Base-by-base conservation (phyloP, 2,888 invertebrate genomes). In the Athalia rosae region DNA sequence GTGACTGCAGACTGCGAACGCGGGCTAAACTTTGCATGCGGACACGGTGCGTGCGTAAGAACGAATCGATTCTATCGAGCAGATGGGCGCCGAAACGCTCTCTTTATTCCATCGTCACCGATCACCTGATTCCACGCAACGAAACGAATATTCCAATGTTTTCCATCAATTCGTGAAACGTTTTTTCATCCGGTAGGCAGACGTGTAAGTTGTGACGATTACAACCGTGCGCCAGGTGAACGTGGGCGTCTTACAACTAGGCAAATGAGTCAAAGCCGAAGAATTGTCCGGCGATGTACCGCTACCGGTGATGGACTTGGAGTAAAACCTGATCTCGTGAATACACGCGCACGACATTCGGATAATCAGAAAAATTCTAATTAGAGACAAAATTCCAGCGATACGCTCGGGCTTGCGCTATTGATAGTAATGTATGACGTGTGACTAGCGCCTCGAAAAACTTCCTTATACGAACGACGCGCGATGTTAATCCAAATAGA, bases 201-300 rank as follows among this genome's bases (percentile, higher is more conserved):
- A 28, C 28, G 28, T 28, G 2, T 28, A 28, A 28, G 28, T 28
- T 48, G 50, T 50, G 43, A 53, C 50, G 67, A 62, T 28, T 28
- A 8, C 41, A 15, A 3, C 43, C 6, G 64, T 64, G 64, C 64
- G 64, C 47, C 64, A 5, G 64, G 8, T 11, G 3, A 9, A 41
- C 67, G 67, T 67, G 67, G 67, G 67, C 67, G 67, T 53, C 45
- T 11, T 41, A 53, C 67, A 67, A 66, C 50, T 50, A 67, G 50
- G 53, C 67, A 41, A 67, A 67, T 67, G 8, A 9, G 28, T n/a
- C 11, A 13, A 4, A 4, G 67, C 53, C 67, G 41, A 67, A 53
- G 15, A 41, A 67, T 67, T 53, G 67, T 67, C 67, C 41, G 15
- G 8, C 53, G 53, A 6, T 64, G 53, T 67, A 7, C 1, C 1